Base-by-base conservation (phyloP, 2,888 invertebrate species). In the Hermaeophaga mercurialis region DNA sequence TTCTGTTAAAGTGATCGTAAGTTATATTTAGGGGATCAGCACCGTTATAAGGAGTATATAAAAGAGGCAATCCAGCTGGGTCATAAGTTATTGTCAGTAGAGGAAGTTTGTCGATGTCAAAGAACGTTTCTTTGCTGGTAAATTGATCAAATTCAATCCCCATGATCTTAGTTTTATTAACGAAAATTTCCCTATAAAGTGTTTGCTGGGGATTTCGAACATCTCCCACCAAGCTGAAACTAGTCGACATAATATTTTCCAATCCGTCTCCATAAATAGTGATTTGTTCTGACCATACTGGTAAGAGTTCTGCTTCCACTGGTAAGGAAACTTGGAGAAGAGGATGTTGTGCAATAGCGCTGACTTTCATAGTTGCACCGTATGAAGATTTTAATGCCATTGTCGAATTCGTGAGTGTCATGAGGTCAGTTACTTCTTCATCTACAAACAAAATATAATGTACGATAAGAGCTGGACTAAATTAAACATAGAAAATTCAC, bases 121-220 rank as follows among this genome's bases (percentile, higher is more conserved):
- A 93, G 75, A 96, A 91, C 0, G 91, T 92, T 78, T 96, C 95
- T 31, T 89, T 88, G 65, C 93, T 91, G 36, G 90, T 89, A 59
- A 90, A 90, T 74, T 95, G 92, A 74, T 97, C 94, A 72, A 94
- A 96, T 76, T 96, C 94, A 45, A 96, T 89, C 11, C 94, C 93
- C 26, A 97, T 81, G 0, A 95, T 87, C 68, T 93, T 86, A 3
- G 91, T 89, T 62, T 91, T 90, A 75, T 97, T 97, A 3, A 96
- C 93, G 56, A 71, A 87, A 65, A 90, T 89, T 74, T 90, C 90
- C 11, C 90, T 82, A 70, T 89, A 90, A 1, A 93, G 78, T 1
- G 91, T 92, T 76, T 92, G 91, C 69, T 92, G 91, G 0, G 89
- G 88, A 72, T 90, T 91, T 59, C 91, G 84, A 1, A 91, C 91